Evolutionary conservation across 2,797 vertebrate species (phyloP).

Genomic region (Coregonus ussuriensis): DNA sequence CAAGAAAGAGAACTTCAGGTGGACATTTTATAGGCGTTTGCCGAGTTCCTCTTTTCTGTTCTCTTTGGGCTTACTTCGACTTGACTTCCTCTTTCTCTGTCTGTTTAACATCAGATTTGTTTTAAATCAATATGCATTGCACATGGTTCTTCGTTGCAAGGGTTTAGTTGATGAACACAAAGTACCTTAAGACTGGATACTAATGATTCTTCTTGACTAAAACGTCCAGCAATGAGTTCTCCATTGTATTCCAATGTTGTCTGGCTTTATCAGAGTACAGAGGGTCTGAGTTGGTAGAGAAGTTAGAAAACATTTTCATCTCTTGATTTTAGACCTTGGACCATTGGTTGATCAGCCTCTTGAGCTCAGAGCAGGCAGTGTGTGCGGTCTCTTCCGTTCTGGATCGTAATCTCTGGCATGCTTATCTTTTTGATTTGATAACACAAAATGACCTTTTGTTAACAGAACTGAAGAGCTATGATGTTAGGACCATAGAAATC

Average conservation of each 20-base stretch:
- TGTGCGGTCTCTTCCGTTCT: too few relatives aligned
- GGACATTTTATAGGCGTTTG: slow-evolving; percentile 23
- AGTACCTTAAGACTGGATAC: background rate
- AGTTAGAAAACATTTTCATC: too few relatives aligned
- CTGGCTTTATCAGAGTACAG: background rate
- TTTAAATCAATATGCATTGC: background rate
- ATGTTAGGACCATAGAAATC: background rate
- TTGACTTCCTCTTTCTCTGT: background rate
- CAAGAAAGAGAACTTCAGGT: slow-evolving; percentile 70
- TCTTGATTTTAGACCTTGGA: too few relatives aligned
- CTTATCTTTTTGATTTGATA: background rate
- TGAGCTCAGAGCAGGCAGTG: too few relatives aligned
- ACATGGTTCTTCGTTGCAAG: background rate
- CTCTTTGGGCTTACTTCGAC: background rate
- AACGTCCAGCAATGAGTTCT: background rate
- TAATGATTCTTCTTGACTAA: background rate
- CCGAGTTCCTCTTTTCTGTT: background rate
- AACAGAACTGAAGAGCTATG: background rate
- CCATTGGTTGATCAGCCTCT: too few relatives aligned
- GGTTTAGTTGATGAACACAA: background rate
- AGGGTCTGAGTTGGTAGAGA: background rate
- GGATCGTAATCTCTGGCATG: too few relatives aligned
- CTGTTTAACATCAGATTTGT: background rate
- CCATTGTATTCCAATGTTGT: background rate
- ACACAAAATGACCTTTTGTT: background rate